Evolutionary conservation across 2,797 vertebrate genomes (phyloP).

Genomic region (Neosilurus mollespiculum): DNA sequence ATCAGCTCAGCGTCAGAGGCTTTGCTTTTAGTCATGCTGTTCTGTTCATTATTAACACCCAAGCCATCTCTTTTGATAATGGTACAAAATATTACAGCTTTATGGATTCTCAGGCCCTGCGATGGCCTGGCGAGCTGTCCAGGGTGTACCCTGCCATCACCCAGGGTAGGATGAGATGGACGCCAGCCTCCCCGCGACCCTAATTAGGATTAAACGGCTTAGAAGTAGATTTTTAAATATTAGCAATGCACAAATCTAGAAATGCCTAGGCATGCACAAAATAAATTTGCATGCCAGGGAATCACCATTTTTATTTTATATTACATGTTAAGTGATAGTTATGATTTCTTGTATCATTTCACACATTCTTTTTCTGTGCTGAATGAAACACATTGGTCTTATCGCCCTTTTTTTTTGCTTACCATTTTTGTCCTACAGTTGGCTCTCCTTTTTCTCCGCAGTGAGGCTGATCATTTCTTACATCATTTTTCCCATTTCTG

Average conservation of each 20-base stretch:
- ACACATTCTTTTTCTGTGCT: neutral
- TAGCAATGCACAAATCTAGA: neutral
- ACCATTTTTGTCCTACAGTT: constrained; percentile 23
- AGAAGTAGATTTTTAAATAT: neutral
- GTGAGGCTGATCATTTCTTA: constrained; percentile 16
- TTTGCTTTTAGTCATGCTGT: neutral
- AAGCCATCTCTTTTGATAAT: neutral
- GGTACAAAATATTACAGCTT: neutral
- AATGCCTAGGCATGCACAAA: neutral
- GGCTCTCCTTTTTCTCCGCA: constrained; percentile 20
- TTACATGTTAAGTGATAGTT: neutral
- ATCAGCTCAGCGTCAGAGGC: neutral
- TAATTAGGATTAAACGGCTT: too few species aligned
- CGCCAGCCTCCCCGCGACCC: too few species aligned
- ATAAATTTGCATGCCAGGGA: neutral
- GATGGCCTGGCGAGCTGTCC: too few species aligned
- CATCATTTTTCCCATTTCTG: neutral
- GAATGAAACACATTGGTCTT: neutral
- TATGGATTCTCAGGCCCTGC: neutral
- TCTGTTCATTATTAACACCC: neutral
- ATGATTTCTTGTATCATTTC: neutral
- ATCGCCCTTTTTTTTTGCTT: neutral
- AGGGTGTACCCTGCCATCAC: too few species aligned
- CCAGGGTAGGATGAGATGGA: too few species aligned
- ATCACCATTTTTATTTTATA: neutral